Conservation (phyloP, 2,113 vertebrate genomes). For the Callorhinus ursinus region DNA sequence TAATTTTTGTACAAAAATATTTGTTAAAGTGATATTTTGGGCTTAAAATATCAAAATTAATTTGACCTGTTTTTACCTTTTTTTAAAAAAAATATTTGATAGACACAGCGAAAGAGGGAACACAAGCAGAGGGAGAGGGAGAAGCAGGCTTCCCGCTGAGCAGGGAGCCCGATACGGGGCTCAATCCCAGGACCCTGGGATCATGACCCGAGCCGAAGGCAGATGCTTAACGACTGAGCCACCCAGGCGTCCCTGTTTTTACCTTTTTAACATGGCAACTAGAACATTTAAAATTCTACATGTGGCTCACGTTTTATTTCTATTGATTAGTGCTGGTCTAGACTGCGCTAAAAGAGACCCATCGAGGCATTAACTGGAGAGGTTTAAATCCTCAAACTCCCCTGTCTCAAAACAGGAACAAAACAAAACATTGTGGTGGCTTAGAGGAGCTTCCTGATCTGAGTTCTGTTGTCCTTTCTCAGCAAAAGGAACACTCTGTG, state of each 20-base stretch:
- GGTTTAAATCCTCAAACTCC: background rate
- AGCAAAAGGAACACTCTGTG: background rate
- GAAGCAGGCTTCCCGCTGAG: background rate
- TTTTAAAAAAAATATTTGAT: too few relatives aligned
- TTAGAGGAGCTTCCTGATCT: background rate
- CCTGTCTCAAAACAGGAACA: background rate
- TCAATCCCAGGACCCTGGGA: background rate
- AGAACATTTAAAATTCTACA: background rate
- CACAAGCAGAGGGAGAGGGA: background rate
- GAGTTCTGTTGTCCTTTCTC: background rate
- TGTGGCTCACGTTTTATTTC: background rate
- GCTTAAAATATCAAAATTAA: conserved; percentile 10
- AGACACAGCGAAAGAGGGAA: too few relatives aligned
- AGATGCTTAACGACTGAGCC: background rate
- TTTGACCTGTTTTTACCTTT: conserved; percentile 23
- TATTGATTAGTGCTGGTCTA: background rate
- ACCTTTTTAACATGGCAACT: background rate
- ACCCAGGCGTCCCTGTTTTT: background rate
- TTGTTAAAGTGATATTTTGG: background rate
- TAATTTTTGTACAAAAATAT: background rate
- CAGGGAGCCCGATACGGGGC: too few relatives aligned
- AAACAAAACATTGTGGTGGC: background rate
- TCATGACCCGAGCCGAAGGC: background rate
- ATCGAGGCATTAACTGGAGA: background rate
- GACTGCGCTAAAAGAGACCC: background rate